Evolutionary conservation across 2,113 vertebrate species (phyloP), one percentile per base, ranked within the genome.

Genomic region (Taxidea taxus): DNA sequence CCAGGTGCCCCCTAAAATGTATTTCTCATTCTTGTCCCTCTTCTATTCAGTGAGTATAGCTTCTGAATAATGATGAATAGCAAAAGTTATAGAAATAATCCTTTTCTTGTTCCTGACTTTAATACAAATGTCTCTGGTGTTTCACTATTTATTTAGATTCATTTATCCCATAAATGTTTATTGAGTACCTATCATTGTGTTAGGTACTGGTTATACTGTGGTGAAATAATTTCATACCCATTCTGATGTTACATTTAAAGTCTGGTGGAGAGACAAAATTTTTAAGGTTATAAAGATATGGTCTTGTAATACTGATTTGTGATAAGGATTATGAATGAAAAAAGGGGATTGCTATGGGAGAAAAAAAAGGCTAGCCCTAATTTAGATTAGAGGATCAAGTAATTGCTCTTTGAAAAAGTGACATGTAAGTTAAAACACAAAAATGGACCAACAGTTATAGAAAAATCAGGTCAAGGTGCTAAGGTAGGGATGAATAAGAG

Each of bases 21-120:
- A 78, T n/a, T 90, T 90, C 42, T 90, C 21, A 34, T 62, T 88
- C 37, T 78, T 92, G 82, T 56, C 1, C 20, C 21, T 83, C 56
- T 56, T 82, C 78, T 58, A 37, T 83, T 94, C 18, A 18, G 49
- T 58, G 14, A 56, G 37, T 64, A 49, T 23, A 49, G 51, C 31
- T 89, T 94, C 84, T 85, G 49, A 90, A 80, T 90, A 51, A 72
- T 92, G 44, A 83, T 49, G 47, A 94, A 60, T 70, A 77, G 37
- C 27, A 78, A 54, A 42, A 6, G 16, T 47, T 92, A 49, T 6
- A 87, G 49, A 90, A 87, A 97, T 86, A 72, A 56, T 89, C 13
- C 18, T 78, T 93, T 72, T 49, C 62, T 68, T 54, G 2, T 70
- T 70, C 25, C 21, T 82, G 37, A 77, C 29, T 56, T 94, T 89